Evolutionary conservation across 2,797 vertebrate species (phyloP), one percentile per base, ranked within the genome.

Genomic region (Podargus strigoides): DNA sequence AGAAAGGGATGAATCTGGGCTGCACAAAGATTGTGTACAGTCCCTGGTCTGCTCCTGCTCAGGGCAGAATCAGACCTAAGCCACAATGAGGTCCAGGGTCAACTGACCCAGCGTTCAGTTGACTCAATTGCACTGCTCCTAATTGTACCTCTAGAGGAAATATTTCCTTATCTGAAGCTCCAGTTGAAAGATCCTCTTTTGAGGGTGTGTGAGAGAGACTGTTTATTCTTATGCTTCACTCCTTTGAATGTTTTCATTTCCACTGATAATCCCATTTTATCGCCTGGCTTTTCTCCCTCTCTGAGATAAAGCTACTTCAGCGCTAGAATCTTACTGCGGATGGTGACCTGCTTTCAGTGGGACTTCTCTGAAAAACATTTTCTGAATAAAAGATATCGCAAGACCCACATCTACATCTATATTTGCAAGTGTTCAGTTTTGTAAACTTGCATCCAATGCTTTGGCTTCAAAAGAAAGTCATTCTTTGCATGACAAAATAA

Each of bases 161-260:
- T 52, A 5, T 73, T 88, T 70, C 59, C 37, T 89, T 82, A 64
- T 85, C 72, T 86, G 85, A 89, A 85, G 49, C 6, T 34, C 14
- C 63, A 53, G 56, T 8, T 82, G 78, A 88, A 96, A 93, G 66
- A 79, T 74, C 18, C 22, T 72, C 24, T 89, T 88, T 24, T 73
- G 47, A 60, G 46, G 52, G 66, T 7, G 2, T 75, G 53, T 80
- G 47, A 86, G 80, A 88, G 39, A 86, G 22, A 63, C 21, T 85
- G 62, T 60, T 95, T 87, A 91, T 84, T 81, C 39, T 91, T 92
- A 60, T 10, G 46, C 24, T 91, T 82, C 56, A 60, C 60, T 83
- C 53, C 50, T 90, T 42, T 72, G n/a, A 68, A 82, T 93, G 55
- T 75, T 96, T 95, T 90, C 12, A 78, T 96, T 93, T 94, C 49